Percentiles rank a stretch among this genome's conserved stretches.
Evolutionary conservation across 1,140 invertebrate species (phyloP).

Genomic region (Phortica variegata): DNA sequence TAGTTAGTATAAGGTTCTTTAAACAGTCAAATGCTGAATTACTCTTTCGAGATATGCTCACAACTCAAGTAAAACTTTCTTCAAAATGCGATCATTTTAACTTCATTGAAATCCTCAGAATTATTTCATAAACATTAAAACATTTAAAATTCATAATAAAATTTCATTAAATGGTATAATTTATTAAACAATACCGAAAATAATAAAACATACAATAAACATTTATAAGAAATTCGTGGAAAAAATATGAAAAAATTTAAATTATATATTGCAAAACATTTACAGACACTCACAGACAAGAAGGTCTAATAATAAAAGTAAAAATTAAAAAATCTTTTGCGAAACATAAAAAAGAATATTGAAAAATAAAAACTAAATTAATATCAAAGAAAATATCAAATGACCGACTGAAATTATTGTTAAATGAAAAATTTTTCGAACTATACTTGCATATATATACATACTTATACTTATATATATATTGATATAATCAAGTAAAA

Average conservation of each 20-base stretch:
- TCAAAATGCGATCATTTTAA: too few relatives aligned
- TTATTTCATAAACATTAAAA: too few relatives aligned
- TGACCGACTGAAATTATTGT: constrained; percentile 55
- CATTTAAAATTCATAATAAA: too few relatives aligned
- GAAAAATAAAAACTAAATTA: constrained; percentile 21
- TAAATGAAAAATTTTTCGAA: constrained; percentile 49
- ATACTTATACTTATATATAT: constrained; percentile 46
- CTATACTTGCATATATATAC: constrained; percentile 39
- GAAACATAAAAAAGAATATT: constrained; percentile 17
- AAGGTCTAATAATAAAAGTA: constrained; percentile 11
- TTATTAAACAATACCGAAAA: too few relatives aligned
- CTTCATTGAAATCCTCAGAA: too few relatives aligned
- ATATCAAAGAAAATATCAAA: constrained; percentile 32
- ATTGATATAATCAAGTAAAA: constrained; percentile 54
- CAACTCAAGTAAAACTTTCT: too few relatives aligned
- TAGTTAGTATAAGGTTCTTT: constrained; percentile 41
- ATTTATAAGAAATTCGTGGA: too few relatives aligned
- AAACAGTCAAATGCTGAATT: too few relatives aligned
- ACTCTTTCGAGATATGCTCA: too few relatives aligned
- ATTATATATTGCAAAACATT: constrained; percentile 24
- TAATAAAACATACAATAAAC: too few relatives aligned
- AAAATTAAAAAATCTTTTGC: constrained; percentile 10
- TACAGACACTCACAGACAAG: too few relatives aligned
- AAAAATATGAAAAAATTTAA: constrained; percentile 14
- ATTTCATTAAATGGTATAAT: too few relatives aligned